phyloP scores from a whole-genome alignment of 2,888 invertebrate species.

The Brenthis hecate region DNA sequence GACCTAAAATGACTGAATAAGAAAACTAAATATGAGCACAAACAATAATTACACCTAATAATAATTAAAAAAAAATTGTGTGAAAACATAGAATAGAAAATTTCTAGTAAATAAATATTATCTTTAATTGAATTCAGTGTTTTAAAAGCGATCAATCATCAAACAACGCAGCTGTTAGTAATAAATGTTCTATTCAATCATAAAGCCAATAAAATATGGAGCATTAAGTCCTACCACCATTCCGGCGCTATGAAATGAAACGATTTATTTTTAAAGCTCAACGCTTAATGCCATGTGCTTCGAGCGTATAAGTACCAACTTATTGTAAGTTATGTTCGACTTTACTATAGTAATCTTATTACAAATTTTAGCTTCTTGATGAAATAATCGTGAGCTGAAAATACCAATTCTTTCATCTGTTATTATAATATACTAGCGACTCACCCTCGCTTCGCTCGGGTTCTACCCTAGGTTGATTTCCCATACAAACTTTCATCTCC shows the following conservation, averaged over 20 bases:
- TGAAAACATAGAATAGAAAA: conserved; percentile 1
- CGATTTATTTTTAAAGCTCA: conserved; percentile 51
- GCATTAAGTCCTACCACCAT: conserved; percentile 43
- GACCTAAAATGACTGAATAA: no score
- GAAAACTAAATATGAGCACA: no score
- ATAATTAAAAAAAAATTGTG: neutral
- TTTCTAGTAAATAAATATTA: conserved; percentile 17
- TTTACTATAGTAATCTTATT: neutral
- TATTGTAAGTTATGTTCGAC: conserved; percentile 7
- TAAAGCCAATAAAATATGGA: conserved; percentile 39
- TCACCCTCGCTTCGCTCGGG: no score
- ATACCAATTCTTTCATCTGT: no score
- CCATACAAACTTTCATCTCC: no score
- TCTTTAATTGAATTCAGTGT: conserved; percentile 17
- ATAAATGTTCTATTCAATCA: conserved; percentile 47
- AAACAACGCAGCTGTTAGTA: conserved; percentile 37
- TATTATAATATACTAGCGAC: no score
- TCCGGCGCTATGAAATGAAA: conserved; percentile 44
- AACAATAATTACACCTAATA: neutral
- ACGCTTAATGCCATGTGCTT: conserved; percentile 24
- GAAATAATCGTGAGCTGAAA: no score
- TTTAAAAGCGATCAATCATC: conserved; percentile 35
- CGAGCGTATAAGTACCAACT: conserved; percentile 14
- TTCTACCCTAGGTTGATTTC: no score
- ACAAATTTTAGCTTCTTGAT: neutral